Base-by-base conservation (phyloP, 2,113 vertebrate genomes). In the Oryzias curvinotus region DNA sequence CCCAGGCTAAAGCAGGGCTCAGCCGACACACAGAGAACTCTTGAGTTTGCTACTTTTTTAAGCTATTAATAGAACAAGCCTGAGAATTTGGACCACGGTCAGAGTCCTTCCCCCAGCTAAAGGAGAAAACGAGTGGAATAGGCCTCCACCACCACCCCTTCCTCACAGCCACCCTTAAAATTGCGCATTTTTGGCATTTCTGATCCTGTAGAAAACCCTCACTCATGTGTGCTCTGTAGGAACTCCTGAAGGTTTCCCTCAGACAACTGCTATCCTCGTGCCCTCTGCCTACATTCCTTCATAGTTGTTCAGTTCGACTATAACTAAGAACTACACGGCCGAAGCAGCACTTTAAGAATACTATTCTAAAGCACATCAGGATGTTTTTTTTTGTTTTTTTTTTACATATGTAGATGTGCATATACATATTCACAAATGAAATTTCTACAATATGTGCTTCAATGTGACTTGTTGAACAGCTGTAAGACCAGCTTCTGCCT, bases 11-110 rank as follows among this genome's bases (percentile, higher is more conserved):
- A 78, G 52, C 52, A 51, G 68, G 21, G 21, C 21, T 23, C 21
- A 23, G 21, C 58, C 78, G 85, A 74, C 83, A 84, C 80, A 80
- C 73, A 81, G 82, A 67, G 81, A 80, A 87, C 80, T 73, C 78
- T 84, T 86, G 62, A 68, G 51, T 71, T 76, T 25, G n/a, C 79
- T 83, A 48, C 81, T 75, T 82, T 87, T 36, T 78, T 87, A 76
- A 44, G 56, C 82, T 92, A 91, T 91, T 89, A 84, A 89, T 91
- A 92, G 87, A 82, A 77, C 60, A 78, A 68, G 90, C 89, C 86
- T 91, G 90, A 91, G 91, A 91, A 92, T 88, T 75, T 68, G 85
- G 83, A 81, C 86, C 71, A 85, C 87, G 89, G 90, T 91, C 89
- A 85, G 84, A 88, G 81, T 88, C 85, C 82, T 80, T 64, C 80